Conservation (phyloP, 1,140 invertebrate species). For the Neodiprion virginianus region DNA sequence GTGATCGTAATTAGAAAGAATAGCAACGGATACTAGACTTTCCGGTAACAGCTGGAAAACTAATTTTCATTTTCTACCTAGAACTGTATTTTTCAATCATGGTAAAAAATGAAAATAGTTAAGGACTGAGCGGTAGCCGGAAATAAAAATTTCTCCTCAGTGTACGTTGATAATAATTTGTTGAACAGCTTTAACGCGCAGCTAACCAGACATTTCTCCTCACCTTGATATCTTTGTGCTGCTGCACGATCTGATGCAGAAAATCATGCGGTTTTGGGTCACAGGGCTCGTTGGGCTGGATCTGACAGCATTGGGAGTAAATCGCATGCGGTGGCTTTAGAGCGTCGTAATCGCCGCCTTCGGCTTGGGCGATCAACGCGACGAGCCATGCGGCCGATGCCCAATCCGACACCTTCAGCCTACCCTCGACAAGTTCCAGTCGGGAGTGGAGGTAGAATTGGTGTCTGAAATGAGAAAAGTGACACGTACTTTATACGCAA, state of each 20-base stretch:
- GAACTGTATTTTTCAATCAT: too few species aligned
- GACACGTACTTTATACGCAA: background rate
- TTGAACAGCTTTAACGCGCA: too few species aligned
- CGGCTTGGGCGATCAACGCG: slow-evolving; percentile 79
- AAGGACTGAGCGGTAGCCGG: too few species aligned
- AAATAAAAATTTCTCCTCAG: too few species aligned
- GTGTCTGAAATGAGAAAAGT: slow-evolving; percentile 65
- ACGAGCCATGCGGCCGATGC: slow-evolving; percentile 74
- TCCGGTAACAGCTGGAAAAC: too few species aligned
- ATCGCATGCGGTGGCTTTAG: slow-evolving; percentile 65
- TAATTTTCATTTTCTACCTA: too few species aligned
- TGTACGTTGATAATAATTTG: too few species aligned
- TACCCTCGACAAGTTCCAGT: slow-evolving; percentile 75
- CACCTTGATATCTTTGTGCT: slow-evolving; percentile 67
- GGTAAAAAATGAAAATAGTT: too few species aligned
- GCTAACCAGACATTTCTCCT: slow-evolving; percentile 36
- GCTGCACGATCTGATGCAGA: slow-evolving; percentile 67
- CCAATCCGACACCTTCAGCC: slow-evolving; percentile 72
- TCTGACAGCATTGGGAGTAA: slow-evolving; percentile 70
- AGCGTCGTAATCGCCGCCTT: slow-evolving; percentile 73
- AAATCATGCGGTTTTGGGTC: slow-evolving; percentile 69
- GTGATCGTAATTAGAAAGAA: too few species aligned
- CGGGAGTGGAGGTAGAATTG: slow-evolving; percentile 85
- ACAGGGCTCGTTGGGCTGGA: slow-evolving; percentile 60
- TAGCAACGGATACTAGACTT: too few species aligned